Conservation (phyloP, 2,888 invertebrate genomes). For the Uropetala carovei region DNA sequence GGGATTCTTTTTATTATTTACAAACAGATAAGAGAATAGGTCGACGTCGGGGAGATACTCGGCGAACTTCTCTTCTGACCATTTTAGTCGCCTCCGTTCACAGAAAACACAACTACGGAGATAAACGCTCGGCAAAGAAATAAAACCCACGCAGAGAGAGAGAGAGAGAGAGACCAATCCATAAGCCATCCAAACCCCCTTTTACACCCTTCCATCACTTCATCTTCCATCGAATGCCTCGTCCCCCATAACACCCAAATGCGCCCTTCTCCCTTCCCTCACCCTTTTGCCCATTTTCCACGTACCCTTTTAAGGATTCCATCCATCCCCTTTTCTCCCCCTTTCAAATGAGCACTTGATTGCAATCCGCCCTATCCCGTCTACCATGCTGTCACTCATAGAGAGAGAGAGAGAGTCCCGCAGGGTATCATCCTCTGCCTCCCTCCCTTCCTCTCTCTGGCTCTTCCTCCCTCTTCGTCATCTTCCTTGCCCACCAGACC, state of each 20-base stretch:
- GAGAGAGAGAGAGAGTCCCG: constrained; percentile 18
- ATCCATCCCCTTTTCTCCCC: not conserved
- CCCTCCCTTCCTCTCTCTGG: not conserved
- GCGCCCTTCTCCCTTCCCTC: not conserved
- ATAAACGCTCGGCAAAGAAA: constrained; percentile 24
- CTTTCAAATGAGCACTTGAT: constrained; percentile 32
- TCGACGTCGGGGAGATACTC: not conserved
- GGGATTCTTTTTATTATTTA: not conserved
- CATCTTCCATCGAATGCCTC: not conserved
- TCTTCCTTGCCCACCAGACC: not conserved
- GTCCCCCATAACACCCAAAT: constrained; percentile 1
- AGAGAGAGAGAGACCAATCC: constrained; percentile 25
- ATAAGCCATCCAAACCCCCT: constrained; percentile 19
- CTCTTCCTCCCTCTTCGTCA: not conserved
- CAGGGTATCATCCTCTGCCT: constrained; percentile 16
- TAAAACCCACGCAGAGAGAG: constrained; percentile 24
- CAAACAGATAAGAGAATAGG: not conserved
- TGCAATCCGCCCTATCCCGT: constrained; percentile 26
- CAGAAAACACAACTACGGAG: not conserved
- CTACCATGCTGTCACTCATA: constrained; percentile 1
- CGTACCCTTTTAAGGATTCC: constrained; percentile 24
- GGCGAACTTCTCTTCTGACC: not conserved
- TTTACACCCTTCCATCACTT: not conserved
- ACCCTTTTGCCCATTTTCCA: constrained; percentile 7
- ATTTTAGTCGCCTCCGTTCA: not conserved